Evolutionary conservation across 2,113 vertebrate genomes (phyloP), one percentile per base, ranked within the genome.

Genomic region (Numenius arquata): DNA sequence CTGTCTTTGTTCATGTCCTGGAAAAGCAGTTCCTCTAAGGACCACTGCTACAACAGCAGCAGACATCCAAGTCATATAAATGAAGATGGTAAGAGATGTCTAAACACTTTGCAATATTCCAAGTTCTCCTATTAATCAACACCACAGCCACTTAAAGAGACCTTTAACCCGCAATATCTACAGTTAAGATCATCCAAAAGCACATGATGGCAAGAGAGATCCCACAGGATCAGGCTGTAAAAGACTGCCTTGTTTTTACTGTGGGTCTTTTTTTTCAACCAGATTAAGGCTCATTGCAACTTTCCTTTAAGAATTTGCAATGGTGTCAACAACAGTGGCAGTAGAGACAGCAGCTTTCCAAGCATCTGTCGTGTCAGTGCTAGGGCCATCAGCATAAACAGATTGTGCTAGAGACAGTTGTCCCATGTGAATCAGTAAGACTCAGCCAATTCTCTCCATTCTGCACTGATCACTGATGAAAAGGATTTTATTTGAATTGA

Each of bases 331-430:
- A 72, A 75, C 58, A 70, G 84, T 0, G 0, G 77, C 86, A 88
- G 61, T 27, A 92, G 77, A 83, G 89, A 68, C 36, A 76, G 77
- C 84, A 91, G 81, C 71, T 94, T 95, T 89, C 86, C 80, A 81
- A 93, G 92, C 96, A 96, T 89, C 95, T 92, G 92, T 89, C 6
- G n/a, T 25, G 50, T 52, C 66, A 81, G 45, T 34, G n/a, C 62
- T 82, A 40, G 77, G 86, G 81, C 84, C 84, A 96, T 95, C 90
- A 96, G 78, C 70, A 77, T 83, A 89, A 95, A 95, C 80, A 96
- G 92, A 96, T 47, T 95, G 84, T 82, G 84, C 53, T 70, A 34
- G 65, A 93, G 70, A 89, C 70, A 63, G 40, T 40, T 82, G 66
- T 89, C 91, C 74, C 91, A 55, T 38, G 67, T 82, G 90, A 89